phyloP scores from a whole-genome alignment of 2,113 vertebrate genomes.

The Aspidoscelis tigris region DNA sequence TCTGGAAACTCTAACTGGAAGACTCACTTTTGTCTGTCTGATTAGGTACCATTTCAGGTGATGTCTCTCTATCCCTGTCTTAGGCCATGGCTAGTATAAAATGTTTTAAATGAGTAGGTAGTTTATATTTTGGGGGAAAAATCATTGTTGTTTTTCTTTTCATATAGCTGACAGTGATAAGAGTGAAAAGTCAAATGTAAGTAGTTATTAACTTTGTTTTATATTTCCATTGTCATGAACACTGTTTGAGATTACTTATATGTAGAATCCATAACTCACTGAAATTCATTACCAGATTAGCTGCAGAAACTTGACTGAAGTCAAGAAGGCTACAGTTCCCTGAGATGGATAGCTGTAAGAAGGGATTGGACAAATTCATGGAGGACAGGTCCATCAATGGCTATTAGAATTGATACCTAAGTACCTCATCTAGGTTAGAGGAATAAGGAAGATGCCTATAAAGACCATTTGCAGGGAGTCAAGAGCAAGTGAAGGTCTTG shows the following conservation, averaged over 20 bases:
- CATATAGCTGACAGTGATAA: slow-evolving; percentile 70
- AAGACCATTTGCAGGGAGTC: no score
- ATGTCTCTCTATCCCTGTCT: neutral
- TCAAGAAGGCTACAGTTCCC: neutral
- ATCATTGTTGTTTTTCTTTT: slow-evolving; percentile 46
- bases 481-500: no score
- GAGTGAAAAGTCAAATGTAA: slow-evolving; percentile 76
- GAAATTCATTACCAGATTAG: neutral
- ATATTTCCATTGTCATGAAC: neutral
- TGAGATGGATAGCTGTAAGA: neutral
- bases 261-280: no score
- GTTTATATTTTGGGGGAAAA: neutral
- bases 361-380: no score
- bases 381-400: no score
- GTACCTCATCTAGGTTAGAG: no score
- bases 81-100: neutral
- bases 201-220: slow-evolving; percentile 36
- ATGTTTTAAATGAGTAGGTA: neutral
- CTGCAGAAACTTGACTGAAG: neutral
- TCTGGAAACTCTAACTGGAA: neutral
- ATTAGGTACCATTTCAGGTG: no score
- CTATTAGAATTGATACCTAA: no score
- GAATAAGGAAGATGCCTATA: no score
- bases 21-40: no score
- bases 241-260: neutral